Conservation (phyloP, 2,797 vertebrate genomes). For the Eospalax fontanierii region DNA sequence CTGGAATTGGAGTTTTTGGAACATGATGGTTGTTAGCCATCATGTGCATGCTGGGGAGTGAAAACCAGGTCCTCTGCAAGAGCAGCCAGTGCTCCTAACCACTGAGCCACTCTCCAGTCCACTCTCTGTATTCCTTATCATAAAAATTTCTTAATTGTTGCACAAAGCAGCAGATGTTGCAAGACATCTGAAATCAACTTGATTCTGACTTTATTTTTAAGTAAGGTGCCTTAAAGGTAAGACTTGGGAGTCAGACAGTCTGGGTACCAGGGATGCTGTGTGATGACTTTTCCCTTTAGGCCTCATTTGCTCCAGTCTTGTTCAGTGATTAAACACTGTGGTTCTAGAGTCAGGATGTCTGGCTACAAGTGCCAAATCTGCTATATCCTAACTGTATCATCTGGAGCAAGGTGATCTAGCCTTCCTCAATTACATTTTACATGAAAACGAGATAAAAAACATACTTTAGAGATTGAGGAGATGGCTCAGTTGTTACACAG, state of each 20-base stretch:
- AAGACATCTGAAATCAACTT: background rate
- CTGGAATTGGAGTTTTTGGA: too few relatives aligned
- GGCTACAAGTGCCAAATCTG: background rate
- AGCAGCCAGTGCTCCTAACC: too few relatives aligned
- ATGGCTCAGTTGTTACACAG: too few relatives aligned
- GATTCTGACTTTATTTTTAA: background rate
- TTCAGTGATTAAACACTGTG: background rate
- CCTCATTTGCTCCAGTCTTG: background rate
- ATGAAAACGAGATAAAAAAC: background rate
- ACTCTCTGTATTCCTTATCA: background rate
- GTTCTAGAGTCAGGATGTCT: background rate
- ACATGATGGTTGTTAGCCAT: too few relatives aligned
- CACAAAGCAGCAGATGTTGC: background rate
- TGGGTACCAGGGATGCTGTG: background rate
- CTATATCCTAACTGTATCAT: background rate
- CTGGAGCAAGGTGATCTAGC: background rate
- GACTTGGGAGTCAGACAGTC: background rate
- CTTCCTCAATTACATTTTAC: background rate
- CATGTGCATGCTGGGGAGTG: too few relatives aligned
- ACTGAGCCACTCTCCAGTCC: too few relatives aligned
- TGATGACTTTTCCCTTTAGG: background rate
- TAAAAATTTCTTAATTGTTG: background rate
- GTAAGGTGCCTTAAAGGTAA: background rate
- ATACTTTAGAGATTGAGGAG: too few relatives aligned
- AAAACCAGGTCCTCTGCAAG: too few relatives aligned